Evolutionary conservation across 2,888 invertebrate genomes (phyloP).

Genomic region (Ophioninae sp.): DNA sequence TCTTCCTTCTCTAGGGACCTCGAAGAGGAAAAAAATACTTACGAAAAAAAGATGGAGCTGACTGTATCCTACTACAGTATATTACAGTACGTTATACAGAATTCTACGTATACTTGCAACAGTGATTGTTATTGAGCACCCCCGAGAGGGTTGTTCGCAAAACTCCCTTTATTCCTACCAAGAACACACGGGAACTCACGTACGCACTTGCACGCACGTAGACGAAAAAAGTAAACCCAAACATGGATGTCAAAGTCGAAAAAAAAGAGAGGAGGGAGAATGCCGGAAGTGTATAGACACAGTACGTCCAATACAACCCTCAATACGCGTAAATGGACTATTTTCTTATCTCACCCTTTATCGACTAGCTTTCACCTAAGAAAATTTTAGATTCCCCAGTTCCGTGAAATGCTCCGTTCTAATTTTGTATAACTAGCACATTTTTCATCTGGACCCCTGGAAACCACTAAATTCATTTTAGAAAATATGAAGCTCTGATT

Average conservation of each 20-base stretch:
- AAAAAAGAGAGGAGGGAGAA: background rate
- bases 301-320: too few relatives aligned
- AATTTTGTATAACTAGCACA: slow-evolving; percentile 42
- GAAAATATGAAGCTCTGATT: slow-evolving; percentile 24
- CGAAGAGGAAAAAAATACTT: slow-evolving; percentile 43
- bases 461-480: slow-evolving; percentile 14
- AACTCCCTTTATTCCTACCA: slow-evolving; percentile 50
- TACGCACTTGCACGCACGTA: slow-evolving; percentile 8
- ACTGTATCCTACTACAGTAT: slow-evolving; percentile 20
- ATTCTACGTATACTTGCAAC: slow-evolving; percentile 48
- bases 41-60: slow-evolving; percentile 51
- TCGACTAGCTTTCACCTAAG: slow-evolving; percentile 38
- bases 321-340: slow-evolving; percentile 44
- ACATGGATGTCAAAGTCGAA: background rate
- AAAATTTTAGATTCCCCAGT: slow-evolving; percentile 54
- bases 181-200: slow-evolving; percentile 36
- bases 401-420: slow-evolving; percentile 47
- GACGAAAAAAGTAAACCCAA: background rate
- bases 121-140: slow-evolving; percentile 64
- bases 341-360: slow-evolving; percentile 53
- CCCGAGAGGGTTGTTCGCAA: slow-evolving; percentile 60
- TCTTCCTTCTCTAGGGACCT: slow-evolving; percentile 50
- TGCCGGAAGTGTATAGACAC: background rate
- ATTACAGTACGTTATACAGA: slow-evolving; percentile 41
- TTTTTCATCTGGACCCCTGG: slow-evolving; percentile 47